Percentiles rank a stretch among this genome's conserved stretches.
These are phyloP conservation scores for Lagothrix lagotricha DNA, from an alignment of 2,797 vertebrate genomes.

Conservation along the genomic window DNA sequence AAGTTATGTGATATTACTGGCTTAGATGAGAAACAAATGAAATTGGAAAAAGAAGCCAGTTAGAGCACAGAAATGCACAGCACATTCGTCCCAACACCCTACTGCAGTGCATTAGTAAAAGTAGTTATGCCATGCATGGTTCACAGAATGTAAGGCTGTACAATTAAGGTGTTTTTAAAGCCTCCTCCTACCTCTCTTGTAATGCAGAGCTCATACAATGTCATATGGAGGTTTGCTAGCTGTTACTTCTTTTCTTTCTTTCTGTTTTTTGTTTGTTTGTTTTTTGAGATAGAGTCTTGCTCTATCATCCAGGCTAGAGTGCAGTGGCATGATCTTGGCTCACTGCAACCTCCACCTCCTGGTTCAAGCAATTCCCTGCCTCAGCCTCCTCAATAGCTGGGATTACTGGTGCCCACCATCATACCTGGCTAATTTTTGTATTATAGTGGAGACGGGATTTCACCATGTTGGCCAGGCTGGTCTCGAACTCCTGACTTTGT, in stretches of 20 bases:
- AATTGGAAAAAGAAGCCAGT: background rate
- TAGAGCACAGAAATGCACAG: background rate
- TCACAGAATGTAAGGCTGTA: background rate
- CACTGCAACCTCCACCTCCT: no score
- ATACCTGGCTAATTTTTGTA: no score
- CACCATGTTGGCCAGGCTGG: no score
- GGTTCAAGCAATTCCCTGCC: no score
- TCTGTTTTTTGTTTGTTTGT: no score
- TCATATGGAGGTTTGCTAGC: background rate
- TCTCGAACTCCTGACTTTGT: no score
- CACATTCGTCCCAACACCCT: background rate
- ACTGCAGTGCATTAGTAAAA: background rate
- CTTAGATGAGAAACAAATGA: background rate
- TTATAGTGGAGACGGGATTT: no score
- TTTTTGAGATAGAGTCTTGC: no score
- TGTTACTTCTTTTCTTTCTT: background rate
- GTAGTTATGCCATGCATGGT: background rate
- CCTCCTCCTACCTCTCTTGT: rapidly evolving
- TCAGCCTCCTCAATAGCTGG: no score
- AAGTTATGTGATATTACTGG: background rate
- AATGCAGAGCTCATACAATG: background rate
- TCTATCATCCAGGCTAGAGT: no score
- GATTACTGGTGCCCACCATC: no score
- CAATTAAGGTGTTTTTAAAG: background rate
- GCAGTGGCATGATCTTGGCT: no score